phyloP scores from a whole-genome alignment of 2,113 vertebrate genomes.

The Sinocyclocheilus maitianheensis region DNA sequence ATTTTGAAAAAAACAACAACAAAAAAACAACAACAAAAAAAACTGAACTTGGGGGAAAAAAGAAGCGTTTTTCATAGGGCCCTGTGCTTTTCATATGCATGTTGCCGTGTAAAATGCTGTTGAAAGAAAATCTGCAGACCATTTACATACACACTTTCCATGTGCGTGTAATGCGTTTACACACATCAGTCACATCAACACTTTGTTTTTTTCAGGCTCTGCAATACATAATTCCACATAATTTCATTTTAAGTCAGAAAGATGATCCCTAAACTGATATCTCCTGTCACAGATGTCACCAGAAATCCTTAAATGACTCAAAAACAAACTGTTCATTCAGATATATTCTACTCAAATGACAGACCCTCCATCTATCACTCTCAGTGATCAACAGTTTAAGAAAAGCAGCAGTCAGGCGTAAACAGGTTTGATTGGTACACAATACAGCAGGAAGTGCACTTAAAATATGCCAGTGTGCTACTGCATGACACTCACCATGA shows the following conservation, averaged over 20 bases:
- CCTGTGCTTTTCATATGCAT: neutral
- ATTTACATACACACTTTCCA: neutral
- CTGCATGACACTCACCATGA: constrained; percentile 84
- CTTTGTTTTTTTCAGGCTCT: neutral
- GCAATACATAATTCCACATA: neutral
- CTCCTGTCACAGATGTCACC: constrained; percentile 2
- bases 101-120: neutral
- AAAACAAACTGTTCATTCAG: neutral
- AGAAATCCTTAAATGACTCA: neutral
- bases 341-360: neutral
- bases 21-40: too few relatives aligned
- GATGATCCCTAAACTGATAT: neutral
- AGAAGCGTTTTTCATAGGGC: too few relatives aligned
- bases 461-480: neutral
- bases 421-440: neutral
- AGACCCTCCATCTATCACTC: neutral
- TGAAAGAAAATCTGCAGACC: neutral
- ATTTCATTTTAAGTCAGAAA: neutral
- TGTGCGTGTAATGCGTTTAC: neutral
- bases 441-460: neutral
- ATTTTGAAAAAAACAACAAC: too few relatives aligned
- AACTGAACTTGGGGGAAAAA: too few relatives aligned
- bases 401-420: neutral
- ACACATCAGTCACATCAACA: neutral
- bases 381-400: neutral